Base-by-base conservation (phyloP, 2,888 invertebrate species). In the Labia minor region DNA sequence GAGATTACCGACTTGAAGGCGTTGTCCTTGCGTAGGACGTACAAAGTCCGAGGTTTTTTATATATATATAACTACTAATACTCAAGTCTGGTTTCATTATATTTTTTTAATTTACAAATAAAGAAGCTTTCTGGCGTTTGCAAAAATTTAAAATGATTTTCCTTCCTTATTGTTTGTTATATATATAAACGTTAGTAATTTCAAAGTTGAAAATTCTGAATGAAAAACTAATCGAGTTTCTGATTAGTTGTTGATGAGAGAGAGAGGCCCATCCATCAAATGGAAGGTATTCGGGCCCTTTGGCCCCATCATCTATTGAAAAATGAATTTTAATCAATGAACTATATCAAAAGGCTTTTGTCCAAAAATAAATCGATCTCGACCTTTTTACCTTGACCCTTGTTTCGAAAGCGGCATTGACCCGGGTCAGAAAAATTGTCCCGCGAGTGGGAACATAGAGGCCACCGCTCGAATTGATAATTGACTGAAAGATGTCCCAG, bases 261-360 rank as follows among this genome's bases (percentile, higher is more conserved):
- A 14, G 49, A 8, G 3, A 4, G 3, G 16, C 49, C 14, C 49
- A 49, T 49, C 49, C 49, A 49, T 49, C 49, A 49, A 49, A 49
- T 4, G 49, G 8, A 49, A 49, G 49, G 49, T 49, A 26, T 26
- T 49, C 49, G 49, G 26, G 49, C 49, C 49, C 49, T 49, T 49
- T 49, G 49, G 49, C 49, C 49, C 49, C 49, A 14, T 49, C 49
- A 14, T 49, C 49, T 49, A 49, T 49, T 49, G 49, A 49, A 49
- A 49, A 49, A 49, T 49, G 49, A 49, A 49, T 49, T 49, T 49
- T 49, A 49, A 49, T 49, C 49, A 49, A 49, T 49, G 49, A 49
- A 49, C 49, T 49, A 49, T 49, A 49, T 49, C 49, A 49, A 49
- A 49, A 49, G 49, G 49, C 49, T 49, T 49, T 49, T 49, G 49